A percentile compares a stretch with the other conserved stretches of the same genome.
phyloP scores from a whole-genome alignment of 2,113 vertebrate species.

The human region DNA sequence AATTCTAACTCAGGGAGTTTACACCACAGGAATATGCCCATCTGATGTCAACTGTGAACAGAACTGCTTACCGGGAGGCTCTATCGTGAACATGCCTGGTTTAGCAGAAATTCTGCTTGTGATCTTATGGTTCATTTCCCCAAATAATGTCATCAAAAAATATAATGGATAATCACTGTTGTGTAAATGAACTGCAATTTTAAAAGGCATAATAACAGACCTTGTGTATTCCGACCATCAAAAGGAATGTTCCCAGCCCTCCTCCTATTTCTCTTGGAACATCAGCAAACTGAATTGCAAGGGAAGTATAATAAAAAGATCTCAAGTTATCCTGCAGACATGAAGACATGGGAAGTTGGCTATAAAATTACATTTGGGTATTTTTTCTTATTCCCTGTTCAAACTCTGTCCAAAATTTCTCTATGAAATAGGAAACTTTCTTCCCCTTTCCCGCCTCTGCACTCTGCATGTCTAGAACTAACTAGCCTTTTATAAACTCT shows the following conservation, averaged over 20 bases:
- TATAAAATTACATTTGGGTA: conserved; percentile 66
- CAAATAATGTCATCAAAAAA: conserved; percentile 13
- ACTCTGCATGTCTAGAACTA: conserved; percentile 17
- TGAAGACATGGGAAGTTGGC: conserved; percentile 74
- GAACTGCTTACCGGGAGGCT: neutral
- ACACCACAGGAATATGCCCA: neutral
- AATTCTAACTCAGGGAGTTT: neutral
- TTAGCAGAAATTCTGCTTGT: neutral
- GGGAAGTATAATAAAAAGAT: conserved; percentile 56
- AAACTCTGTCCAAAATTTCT: conserved; percentile 63
- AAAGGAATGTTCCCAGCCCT: conserved; percentile 70
- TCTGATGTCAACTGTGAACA: too few species aligned
- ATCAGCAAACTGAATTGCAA: conserved; percentile 62
- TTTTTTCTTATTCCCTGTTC: conserved; percentile 72
- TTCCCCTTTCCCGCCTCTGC: conserved; percentile 23
- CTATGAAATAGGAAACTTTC: conserved; percentile 54
- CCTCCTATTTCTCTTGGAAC: conserved; percentile 75
- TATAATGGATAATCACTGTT: neutral
- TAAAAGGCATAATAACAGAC: conserved; percentile 35
- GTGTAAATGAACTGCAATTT: neutral
- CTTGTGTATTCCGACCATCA: conserved; percentile 26
- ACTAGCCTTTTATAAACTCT: conserved; percentile 1
- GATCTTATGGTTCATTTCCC: neutral
- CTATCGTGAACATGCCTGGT: too few species aligned
- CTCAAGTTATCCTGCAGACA: conserved; percentile 65